phyloP scores from a whole-genome alignment of 2,113 vertebrate genomes.

The rabbit (Oryctolagus cuniculus) region DNA sequence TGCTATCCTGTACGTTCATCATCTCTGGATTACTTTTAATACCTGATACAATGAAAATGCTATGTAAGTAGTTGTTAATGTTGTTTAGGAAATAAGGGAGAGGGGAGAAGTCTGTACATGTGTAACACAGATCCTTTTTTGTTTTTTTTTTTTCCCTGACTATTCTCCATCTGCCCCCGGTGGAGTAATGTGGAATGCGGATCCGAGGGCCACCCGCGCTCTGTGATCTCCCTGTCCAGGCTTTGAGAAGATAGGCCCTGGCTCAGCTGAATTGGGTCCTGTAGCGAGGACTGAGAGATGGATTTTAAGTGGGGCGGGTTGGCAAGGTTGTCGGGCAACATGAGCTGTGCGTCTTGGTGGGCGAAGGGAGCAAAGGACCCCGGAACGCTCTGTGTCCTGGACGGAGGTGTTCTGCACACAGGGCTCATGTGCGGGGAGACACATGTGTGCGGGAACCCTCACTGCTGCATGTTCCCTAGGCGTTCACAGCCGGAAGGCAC shows the following conservation, averaged over 20 bases:
- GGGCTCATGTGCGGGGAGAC: background rate
- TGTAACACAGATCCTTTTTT: background rate
- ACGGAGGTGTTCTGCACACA: background rate
- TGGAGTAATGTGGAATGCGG: background rate
- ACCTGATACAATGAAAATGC: background rate
- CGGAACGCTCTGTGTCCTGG: background rate
- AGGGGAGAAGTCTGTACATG: background rate
- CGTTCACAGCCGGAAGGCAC: background rate
- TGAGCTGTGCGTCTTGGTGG: background rate
- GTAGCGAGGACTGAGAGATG: background rate
- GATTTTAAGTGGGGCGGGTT: too few species aligned
- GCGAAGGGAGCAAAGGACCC: background rate
- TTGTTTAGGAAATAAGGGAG: background rate
- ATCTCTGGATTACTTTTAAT: background rate
- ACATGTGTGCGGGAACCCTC: too few species aligned
- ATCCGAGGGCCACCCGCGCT: background rate
- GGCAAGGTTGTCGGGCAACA: too few species aligned
- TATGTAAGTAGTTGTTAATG: background rate
- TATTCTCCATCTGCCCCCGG: too few species aligned
- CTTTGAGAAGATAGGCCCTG: accelerated
- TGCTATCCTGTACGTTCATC: background rate
- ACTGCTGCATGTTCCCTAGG: accelerated
- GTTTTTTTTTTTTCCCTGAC: background rate
- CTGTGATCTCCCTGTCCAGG: too few species aligned
- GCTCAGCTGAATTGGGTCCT: background rate